Conservation (phyloP, 1,140 invertebrate genomes). For the Bombus turneri region DNA sequence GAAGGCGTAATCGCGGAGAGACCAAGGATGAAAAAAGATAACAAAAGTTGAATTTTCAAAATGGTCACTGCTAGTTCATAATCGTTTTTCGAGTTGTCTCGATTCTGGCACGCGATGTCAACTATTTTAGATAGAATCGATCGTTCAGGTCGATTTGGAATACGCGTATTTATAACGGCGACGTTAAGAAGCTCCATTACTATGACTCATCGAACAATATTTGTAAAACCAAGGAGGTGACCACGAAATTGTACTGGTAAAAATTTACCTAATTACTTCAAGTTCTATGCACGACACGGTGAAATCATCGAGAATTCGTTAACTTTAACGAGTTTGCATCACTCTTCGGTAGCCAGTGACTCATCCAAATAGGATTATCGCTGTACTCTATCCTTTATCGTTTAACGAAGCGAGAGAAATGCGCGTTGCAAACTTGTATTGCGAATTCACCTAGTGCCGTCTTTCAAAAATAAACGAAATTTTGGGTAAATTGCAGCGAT, state of each 20-base stretch:
- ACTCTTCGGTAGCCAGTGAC: neutral
- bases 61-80: neutral
- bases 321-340: slow-evolving; percentile 41
- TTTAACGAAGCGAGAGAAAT: neutral
- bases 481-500: neutral
- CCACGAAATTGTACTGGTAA: neutral
- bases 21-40: too few species aligned
- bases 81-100: neutral
- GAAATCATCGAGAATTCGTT: slow-evolving; percentile 18
- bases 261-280: slow-evolving; percentile 19
- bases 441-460: neutral
- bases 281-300: neutral
- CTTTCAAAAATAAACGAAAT: neutral
- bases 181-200: neutral
- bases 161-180: neutral
- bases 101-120: neutral
- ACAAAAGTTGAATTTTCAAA: too few species aligned
- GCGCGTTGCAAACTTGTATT: neutral
- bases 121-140: neutral
- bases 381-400: neutral
- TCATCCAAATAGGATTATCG: slow-evolving; percentile 10
- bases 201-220: neutral
- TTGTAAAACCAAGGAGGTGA: neutral
- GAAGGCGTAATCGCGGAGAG: too few species aligned
- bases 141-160: neutral